A percentile compares a stretch with the other conserved stretches of the same genome.
These are phyloP conservation scores for Oreochromis tanganicae DNA, from an alignment of 2,113 vertebrate genomes.

Conservation along the genomic window DNA sequence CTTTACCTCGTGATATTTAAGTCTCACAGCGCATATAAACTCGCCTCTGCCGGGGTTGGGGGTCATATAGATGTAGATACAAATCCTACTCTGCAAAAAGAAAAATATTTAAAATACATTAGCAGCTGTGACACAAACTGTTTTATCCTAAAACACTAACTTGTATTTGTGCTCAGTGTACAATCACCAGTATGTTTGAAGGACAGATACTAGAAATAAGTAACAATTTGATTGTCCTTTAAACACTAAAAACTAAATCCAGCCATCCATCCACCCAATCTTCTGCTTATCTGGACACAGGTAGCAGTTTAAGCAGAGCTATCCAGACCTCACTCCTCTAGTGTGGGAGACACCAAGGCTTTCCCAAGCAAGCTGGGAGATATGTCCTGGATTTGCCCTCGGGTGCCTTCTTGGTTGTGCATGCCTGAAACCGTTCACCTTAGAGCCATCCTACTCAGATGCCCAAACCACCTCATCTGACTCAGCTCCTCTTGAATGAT, in stretches of 20 bases:
- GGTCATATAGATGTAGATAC: neutral
- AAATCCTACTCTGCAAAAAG: neutral
- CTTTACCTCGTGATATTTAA: neutral
- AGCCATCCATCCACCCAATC: neutral
- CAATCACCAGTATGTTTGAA: neutral
- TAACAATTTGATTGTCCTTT: conserved; percentile 21
- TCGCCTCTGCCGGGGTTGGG: neutral
- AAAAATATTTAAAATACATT: neutral
- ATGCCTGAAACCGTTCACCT: neutral
- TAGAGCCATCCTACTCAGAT: neutral
- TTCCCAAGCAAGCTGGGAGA: neutral
- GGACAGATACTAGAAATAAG: neutral
- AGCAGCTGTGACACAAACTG: neutral
- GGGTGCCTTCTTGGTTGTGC: neutral
- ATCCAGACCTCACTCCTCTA: neutral
- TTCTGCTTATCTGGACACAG: neutral
- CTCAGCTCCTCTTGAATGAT: neutral
- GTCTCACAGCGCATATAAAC: neutral
- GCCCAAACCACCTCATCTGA: neutral
- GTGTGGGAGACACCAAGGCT: neutral
- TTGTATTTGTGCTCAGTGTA: neutral
- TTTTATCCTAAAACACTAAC: neutral
- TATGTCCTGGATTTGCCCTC: neutral
- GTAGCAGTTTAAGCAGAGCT: neutral
- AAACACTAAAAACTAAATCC: neutral